Conservation (phyloP, 2,888 invertebrate genomes). For the Amiota minor region DNA sequence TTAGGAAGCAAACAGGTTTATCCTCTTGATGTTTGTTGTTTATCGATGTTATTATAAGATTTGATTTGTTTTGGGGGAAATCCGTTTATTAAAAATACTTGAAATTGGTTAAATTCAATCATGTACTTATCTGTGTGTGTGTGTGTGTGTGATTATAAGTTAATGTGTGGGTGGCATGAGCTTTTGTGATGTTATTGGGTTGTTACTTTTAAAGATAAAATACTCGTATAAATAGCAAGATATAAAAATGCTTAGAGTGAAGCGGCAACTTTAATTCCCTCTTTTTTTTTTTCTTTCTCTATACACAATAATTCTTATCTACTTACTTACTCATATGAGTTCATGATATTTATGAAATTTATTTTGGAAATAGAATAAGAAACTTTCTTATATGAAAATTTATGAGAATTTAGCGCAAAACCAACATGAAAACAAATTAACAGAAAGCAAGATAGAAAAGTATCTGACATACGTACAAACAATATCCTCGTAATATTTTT, state of each 20-base stretch:
- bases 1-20: slow-evolving; percentile 22
- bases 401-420: slow-evolving; percentile 13
- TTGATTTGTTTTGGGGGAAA: not conserved
- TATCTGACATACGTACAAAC: not conserved
- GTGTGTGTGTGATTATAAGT: not conserved
- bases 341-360: slow-evolving; percentile 24
- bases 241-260: not conserved
- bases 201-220: not conserved
- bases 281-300: too few relatives aligned
- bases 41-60: not conserved
- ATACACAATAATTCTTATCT: not conserved
- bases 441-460: not conserved
- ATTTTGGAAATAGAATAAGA: slow-evolving; percentile 14
- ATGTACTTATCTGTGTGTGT: not conserved
- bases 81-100: slow-evolving; percentile 27
- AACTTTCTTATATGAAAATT: slow-evolving; percentile 13
- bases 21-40: not conserved
- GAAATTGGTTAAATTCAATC: slow-evolving; percentile 17
- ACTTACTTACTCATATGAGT: not conserved
- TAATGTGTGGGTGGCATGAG: not conserved
- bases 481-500: too few relatives aligned
- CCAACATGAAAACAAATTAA: slow-evolving; percentile 13
- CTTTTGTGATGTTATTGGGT: not conserved
- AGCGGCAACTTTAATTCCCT: not conserved
- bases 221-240: not conserved